Percentiles rank a stretch among this genome's conserved stretches.
These are phyloP conservation scores for Drosophila algonquin DNA, from an alignment of 2,888 invertebrate species.

Conservation along the genomic window DNA sequence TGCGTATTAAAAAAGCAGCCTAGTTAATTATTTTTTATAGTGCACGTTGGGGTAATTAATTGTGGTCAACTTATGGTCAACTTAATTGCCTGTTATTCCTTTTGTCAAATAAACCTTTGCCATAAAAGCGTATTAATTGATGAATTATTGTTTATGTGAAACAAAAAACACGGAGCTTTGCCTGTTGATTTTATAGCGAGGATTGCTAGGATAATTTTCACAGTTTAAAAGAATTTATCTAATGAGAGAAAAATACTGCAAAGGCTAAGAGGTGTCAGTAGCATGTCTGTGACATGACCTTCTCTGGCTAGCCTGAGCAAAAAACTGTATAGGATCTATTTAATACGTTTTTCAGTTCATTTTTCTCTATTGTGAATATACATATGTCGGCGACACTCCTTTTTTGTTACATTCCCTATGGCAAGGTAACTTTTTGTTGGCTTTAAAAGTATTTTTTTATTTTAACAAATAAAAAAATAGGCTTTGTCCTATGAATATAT, in stretches of 20 bases:
- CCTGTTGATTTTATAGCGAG: background rate
- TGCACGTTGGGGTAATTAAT: conserved; percentile 64
- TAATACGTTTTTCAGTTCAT: background rate
- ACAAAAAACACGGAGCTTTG: background rate
- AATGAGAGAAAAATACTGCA: too few relatives aligned
- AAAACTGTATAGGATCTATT: background rate
- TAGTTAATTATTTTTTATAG: conserved; percentile 43
- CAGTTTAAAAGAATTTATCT: too few relatives aligned
- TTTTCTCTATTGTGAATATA: background rate
- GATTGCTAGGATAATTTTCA: too few relatives aligned
- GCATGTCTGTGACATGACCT: too few relatives aligned
- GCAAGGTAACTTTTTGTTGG: background rate
- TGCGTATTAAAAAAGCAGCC: conserved; percentile 19
- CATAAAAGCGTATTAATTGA: conserved; percentile 26
- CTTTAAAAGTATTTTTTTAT: background rate
- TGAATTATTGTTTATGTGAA: conserved; percentile 3
- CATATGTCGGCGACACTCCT: background rate
- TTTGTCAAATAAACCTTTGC: conserved; percentile 34
- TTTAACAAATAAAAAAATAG: background rate
- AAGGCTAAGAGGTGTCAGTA: too few relatives aligned
- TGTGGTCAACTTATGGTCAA: conserved; percentile 72
- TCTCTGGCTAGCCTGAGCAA: background rate
- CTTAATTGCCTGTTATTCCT: conserved; percentile 59
- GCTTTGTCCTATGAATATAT: background rate
- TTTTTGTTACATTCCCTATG: background rate